Evolutionary conservation across 2,888 invertebrate genomes (phyloP).

Genomic region (Phalangium opilio): DNA sequence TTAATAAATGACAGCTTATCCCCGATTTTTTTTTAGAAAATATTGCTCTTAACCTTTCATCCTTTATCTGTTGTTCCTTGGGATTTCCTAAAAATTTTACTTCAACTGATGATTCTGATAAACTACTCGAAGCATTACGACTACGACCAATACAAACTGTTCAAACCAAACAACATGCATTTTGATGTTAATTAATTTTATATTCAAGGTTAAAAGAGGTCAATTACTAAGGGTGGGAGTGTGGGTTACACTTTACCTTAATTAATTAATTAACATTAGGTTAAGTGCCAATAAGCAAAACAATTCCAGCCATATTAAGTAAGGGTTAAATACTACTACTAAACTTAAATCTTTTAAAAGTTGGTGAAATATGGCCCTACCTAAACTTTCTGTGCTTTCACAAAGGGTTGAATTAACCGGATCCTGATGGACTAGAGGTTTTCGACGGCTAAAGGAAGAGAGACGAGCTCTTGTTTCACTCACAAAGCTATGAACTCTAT

Average conservation of each 20-base stretch:
- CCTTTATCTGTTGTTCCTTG: conserved; percentile 15
- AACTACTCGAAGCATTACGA: conserved; percentile 13
- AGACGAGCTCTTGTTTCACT: conserved; percentile 11
- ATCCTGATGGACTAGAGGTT: conserved; percentile 8
- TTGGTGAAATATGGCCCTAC: conserved; percentile 6
- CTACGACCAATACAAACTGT: conserved; percentile 8
- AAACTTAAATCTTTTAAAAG: no score
- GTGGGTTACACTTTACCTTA: no score
- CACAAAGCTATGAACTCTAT: conserved; percentile 14
- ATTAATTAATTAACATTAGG: no score
- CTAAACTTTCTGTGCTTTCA: conserved; percentile 13
- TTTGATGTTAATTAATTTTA: no score
- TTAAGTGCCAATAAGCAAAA: no score
- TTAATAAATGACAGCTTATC: neutral
- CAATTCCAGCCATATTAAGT: no score
- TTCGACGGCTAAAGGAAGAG: conserved; percentile 12
- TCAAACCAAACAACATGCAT: neutral
- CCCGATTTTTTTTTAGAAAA: neutral
- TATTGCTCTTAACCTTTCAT: conserved; percentile 18
- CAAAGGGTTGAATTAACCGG: conserved; percentile 9
- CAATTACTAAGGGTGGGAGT: no score
- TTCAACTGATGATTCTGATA: conserved; percentile 12
- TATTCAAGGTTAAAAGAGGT: no score
- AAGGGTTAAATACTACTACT: no score
- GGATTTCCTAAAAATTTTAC: conserved; percentile 10